Evolutionary conservation across 2,113 vertebrate species (phyloP).

Genomic region (Anhinga rufa): DNA sequence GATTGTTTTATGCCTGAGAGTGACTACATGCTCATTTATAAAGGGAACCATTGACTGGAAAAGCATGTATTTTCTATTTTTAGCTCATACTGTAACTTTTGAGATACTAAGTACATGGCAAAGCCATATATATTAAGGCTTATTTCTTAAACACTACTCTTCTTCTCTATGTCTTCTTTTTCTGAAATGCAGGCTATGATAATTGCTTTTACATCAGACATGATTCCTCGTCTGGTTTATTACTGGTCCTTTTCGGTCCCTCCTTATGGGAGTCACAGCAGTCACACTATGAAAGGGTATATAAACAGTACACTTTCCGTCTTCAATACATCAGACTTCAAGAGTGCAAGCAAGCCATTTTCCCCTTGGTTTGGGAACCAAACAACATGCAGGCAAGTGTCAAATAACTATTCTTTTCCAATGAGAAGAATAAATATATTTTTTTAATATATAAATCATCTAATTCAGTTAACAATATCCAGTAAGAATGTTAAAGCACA

Average conservation of each 20-base stretch:
- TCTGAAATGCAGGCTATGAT: constrained; percentile 84
- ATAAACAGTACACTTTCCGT: constrained; percentile 88
- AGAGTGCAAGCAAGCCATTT: constrained; percentile 63
- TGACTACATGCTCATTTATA: background rate
- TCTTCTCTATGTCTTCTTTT: constrained; percentile 6
- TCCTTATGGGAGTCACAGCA: constrained; percentile 73
- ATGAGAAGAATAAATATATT: background rate
- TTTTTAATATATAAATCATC: background rate
- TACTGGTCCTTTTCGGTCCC: constrained; percentile 92
- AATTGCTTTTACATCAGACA: constrained; percentile 93
- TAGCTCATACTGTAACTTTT: background rate
- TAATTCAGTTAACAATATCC: background rate
- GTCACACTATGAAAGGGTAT: constrained; percentile 86
- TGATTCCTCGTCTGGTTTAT: constrained; percentile 93
- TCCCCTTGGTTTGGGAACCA: constrained; percentile 39
- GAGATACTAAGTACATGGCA: background rate
- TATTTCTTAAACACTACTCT: background rate
- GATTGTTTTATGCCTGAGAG: background rate
- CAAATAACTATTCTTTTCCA: background rate
- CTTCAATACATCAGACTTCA: constrained; percentile 81
- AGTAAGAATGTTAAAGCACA: background rate
- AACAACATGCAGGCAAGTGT: constrained; percentile 85
- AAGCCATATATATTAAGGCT: background rate
- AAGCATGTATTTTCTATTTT: constrained; percentile 33
- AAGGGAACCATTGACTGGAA: background rate